Conservation (phyloP, 2,797 vertebrate species). For the Manis pentadactyla region DNA sequence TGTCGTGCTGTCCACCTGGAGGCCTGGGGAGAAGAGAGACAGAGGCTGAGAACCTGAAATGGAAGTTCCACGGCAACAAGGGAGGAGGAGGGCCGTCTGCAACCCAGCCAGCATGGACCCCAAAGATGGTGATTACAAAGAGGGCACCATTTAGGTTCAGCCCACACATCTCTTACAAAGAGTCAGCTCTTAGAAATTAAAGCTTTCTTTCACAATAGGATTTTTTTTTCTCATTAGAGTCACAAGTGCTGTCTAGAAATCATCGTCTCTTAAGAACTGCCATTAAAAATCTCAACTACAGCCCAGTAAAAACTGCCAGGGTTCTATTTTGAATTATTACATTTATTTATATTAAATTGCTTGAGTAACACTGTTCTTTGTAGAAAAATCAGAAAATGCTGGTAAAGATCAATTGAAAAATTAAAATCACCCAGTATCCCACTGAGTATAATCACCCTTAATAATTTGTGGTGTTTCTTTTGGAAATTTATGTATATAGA, state of each 20-base stretch:
- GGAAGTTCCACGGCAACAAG: neutral
- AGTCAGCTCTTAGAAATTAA: neutral
- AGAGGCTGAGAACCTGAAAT: neutral
- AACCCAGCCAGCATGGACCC: neutral
- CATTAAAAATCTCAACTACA: neutral
- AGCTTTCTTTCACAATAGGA: neutral
- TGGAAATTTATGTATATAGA: neutral
- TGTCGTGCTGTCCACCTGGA: neutral
- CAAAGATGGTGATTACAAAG: neutral
- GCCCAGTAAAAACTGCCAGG: neutral
- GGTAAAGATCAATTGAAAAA: constrained; percentile 49
- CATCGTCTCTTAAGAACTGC: neutral
- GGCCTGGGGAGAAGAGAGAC: neutral
- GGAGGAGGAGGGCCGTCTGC: neutral
- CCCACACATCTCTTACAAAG: neutral
- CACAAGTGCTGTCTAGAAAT: neutral
- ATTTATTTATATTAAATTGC: constrained; percentile 12
- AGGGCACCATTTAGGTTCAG: neutral
- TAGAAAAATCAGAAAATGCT: constrained; percentile 46
- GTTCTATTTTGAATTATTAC: neutral
- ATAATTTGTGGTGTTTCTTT: neutral
- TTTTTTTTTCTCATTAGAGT: neutral
- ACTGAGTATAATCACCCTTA: neutral
- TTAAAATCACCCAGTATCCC: neutral
- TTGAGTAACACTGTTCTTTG: neutral